Conservation (phyloP, 2,113 vertebrate genomes). For the Urocolius indicus region DNA sequence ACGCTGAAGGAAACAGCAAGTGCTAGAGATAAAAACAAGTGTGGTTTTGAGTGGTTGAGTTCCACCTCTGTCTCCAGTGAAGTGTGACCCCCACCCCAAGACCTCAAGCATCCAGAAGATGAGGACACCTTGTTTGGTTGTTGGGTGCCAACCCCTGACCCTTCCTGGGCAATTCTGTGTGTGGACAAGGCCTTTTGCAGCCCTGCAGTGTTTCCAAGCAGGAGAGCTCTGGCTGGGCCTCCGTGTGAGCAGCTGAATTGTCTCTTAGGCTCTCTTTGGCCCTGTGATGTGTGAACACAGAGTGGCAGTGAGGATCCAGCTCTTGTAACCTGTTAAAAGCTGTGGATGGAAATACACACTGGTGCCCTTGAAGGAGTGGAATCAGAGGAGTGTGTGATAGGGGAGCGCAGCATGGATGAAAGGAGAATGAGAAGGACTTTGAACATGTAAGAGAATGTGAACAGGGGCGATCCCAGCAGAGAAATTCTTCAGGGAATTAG, state of each 20-base stretch:
- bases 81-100: neutral
- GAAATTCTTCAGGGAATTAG: slow-evolving; percentile 55
- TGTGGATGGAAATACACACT: slow-evolving; percentile 3
- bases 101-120: neutral
- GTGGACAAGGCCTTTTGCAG: neutral
- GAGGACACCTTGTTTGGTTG: rapidly evolving
- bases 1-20: neutral
- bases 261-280: neutral
- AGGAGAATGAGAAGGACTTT: slow-evolving; percentile 53
- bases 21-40: neutral
- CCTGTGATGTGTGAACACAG: neutral
- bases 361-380: slow-evolving; percentile 52
- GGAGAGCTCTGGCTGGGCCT: neutral
- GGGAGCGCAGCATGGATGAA: slow-evolving; percentile 6
- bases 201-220: rapidly evolving
- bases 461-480: slow-evolving; percentile 28
- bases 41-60: neutral
- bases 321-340: neutral
- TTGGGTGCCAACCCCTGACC: neutral
- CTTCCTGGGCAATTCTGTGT: neutral
- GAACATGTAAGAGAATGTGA: slow-evolving; percentile 65
- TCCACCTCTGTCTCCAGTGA: neutral
- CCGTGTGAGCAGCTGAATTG: rapidly evolving
- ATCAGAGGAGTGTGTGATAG: slow-evolving; percentile 46
- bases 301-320: neutral